Conservation (phyloP, 1,140 invertebrate genomes). For the Macrobrachium nipponense region DNA sequence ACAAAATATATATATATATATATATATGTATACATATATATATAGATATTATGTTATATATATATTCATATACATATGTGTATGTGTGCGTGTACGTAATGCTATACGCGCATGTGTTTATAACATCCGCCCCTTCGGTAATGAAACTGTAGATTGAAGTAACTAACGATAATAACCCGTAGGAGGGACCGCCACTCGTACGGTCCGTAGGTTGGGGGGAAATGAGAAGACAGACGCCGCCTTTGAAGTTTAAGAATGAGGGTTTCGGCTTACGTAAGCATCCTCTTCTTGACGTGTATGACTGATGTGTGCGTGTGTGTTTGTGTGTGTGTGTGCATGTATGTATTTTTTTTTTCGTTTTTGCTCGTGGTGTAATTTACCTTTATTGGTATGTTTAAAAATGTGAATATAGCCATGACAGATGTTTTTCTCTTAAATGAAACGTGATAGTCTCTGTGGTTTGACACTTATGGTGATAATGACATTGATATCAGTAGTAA, state of each 20-base stretch:
- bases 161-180: too few species aligned
- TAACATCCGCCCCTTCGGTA: not conserved
- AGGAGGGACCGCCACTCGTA: too few species aligned
- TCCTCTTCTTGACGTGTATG: not conserved
- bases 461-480: not conserved
- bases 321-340: constrained; percentile 9
- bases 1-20: not conserved
- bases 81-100: not conserved
- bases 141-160: too few species aligned
- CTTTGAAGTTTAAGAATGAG: not conserved
- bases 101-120: not conserved
- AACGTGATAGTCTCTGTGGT: not conserved
- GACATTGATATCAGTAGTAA: too few species aligned
- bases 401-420: not conserved
- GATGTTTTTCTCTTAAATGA: not conserved
- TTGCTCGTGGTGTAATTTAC: not conserved
- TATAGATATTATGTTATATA: too few species aligned
- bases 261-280: not conserved
- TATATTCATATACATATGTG: not conserved
- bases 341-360: not conserved
- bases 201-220: not conserved
- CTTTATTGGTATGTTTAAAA: constrained; percentile 7
- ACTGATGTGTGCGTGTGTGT: constrained; percentile 32
- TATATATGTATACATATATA: not conserved
- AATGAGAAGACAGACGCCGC: not conserved